phyloP scores from a whole-genome alignment of 2,797 vertebrate genomes.

The Pseudochaenichthys georgianus region DNA sequence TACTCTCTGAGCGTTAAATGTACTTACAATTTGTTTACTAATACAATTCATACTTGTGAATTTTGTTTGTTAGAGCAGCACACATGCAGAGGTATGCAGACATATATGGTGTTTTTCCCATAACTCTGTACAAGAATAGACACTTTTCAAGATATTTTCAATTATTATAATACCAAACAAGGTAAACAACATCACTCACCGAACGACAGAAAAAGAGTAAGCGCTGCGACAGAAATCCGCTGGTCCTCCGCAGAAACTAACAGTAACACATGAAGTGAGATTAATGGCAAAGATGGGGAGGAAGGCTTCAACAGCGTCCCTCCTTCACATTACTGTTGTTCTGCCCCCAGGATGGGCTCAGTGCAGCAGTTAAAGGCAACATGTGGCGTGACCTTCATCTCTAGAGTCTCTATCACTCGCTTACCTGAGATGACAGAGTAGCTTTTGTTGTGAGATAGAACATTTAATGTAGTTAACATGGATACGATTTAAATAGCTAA shows the following conservation, averaged over 20 bases:
- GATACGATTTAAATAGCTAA: background rate
- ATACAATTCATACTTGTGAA: background rate
- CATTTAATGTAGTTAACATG: background rate
- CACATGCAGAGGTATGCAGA: background rate
- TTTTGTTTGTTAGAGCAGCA: background rate
- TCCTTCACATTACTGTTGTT: conserved; percentile 86
- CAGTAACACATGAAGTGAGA: conserved; percentile 62
- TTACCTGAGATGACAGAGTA: conserved; percentile 34
- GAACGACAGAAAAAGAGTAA: conserved; percentile 25
- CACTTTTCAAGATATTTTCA: background rate
- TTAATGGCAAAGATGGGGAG: conserved; percentile 70
- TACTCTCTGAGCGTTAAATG: background rate
- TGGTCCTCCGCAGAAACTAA: conserved; percentile 46
- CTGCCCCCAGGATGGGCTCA: conserved; percentile 82
- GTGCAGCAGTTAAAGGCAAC: conserved; percentile 77
- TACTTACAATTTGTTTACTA: background rate
- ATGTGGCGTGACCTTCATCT: conserved; percentile 84
- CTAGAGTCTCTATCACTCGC: conserved; percentile 50
- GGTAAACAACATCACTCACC: conserved; percentile 65
- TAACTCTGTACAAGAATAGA: background rate
- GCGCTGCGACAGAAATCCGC: conserved; percentile 22
- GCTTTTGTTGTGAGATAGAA: background rate
- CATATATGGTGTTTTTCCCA: background rate
- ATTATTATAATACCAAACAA: background rate
- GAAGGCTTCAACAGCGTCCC: conserved; percentile 78